A percentile compares a stretch with the other conserved stretches of the same genome.
phyloP scores from a whole-genome alignment of 2,888 invertebrate species.

The Apamea epomidion region DNA sequence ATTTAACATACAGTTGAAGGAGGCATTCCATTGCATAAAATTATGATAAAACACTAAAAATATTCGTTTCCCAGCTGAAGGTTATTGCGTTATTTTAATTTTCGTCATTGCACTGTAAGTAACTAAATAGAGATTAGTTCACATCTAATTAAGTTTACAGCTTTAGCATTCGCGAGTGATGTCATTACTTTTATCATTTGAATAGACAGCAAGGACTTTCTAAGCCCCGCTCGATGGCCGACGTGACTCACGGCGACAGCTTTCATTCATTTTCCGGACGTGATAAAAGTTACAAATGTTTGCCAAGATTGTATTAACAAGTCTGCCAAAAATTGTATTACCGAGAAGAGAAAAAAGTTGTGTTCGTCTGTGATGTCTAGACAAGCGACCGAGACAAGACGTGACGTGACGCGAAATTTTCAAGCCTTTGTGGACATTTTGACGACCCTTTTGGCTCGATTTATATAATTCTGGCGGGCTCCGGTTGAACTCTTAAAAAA shows the following conservation, averaged over 20 bases:
- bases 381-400: constrained; percentile 83
- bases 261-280: constrained; percentile 88
- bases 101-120: constrained; percentile 19
- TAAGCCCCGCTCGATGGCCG: constrained; percentile 67
- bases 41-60: constrained; percentile 16
- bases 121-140: constrained; percentile 53
- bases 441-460: constrained; percentile 62
- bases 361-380: constrained; percentile 83
- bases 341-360: constrained; percentile 85
- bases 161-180: constrained; percentile 61
- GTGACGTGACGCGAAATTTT: constrained; percentile 79
- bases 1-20: constrained; percentile 3
- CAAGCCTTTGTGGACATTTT: constrained; percentile 66
- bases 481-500: constrained; percentile 14
- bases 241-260: constrained; percentile 82
- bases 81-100: constrained; percentile 12
- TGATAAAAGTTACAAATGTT: constrained; percentile 83
- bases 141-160: constrained; percentile 65
- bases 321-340: constrained; percentile 88
- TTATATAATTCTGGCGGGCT: constrained; percentile 39
- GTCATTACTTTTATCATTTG: constrained; percentile 64
- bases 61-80: background rate
- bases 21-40: constrained; percentile 19
- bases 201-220: constrained; percentile 75
- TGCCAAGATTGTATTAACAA: constrained; percentile 86